Conservation (phyloP, 2,797 vertebrate species). For the Labeo calbasu region DNA sequence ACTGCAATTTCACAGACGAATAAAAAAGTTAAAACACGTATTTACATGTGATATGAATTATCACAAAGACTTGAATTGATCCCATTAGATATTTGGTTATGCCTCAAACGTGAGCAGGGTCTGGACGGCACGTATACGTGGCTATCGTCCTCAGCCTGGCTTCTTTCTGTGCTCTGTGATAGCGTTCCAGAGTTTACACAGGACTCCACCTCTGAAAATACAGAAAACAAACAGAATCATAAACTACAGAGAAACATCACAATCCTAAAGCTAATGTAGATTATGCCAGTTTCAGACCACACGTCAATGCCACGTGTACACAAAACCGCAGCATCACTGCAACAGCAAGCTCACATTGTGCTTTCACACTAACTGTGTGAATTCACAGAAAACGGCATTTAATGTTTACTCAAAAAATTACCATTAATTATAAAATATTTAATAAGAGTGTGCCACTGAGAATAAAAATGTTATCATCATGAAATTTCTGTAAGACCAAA, state of each 20-base stretch:
- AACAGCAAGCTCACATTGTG: neutral
- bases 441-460: neutral
- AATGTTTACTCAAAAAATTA: neutral
- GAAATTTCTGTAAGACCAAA: neutral
- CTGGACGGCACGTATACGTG: slow-evolving; percentile 43
- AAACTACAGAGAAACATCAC: neutral
- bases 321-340: neutral
- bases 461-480: neutral
- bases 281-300: neutral
- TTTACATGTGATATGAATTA: neutral
- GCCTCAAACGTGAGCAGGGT: slow-evolving; percentile 61
- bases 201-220: slow-evolving; percentile 86
- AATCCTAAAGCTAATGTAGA: neutral
- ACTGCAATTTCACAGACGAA: neutral
- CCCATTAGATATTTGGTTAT: slow-evolving; percentile 1
- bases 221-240: neutral
- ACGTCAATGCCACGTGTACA: no score
- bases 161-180: slow-evolving; percentile 89
- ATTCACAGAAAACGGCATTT: neutral
- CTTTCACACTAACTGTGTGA: no score
- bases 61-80: slow-evolving; percentile 13
- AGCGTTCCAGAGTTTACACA: slow-evolving; percentile 95
- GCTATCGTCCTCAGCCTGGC: slow-evolving; percentile 71
- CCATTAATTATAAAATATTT: neutral
- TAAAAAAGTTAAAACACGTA: neutral